Evolutionary conservation across 2,113 vertebrate species (phyloP).

Genomic region (Abramis brama): DNA sequence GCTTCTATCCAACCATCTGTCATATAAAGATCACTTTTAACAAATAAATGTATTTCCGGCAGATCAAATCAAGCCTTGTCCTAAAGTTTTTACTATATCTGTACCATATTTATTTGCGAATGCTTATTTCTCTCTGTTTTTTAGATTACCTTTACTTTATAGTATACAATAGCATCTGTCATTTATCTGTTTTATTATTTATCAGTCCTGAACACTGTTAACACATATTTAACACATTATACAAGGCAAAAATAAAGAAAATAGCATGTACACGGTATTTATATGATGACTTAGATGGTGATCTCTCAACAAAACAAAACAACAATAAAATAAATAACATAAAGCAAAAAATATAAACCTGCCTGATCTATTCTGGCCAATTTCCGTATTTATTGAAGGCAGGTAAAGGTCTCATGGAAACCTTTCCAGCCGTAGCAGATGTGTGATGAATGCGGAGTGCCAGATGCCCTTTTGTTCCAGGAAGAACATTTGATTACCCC

Average conservation of each 20-base stretch:
- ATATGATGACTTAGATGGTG: not conserved
- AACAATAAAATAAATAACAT: no score
- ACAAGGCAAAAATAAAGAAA: not conserved
- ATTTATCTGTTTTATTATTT: not conserved
- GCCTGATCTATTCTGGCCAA: not conserved
- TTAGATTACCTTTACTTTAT: no score
- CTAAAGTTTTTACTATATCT: not conserved
- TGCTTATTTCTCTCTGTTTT: not conserved
- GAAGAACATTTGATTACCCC: slow-evolving; percentile 47
- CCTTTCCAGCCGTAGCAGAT: slow-evolving; percentile 52
- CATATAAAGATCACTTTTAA: not conserved
- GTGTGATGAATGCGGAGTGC: slow-evolving; percentile 45
- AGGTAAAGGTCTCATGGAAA: slow-evolving; percentile 52
- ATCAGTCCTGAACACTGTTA: not conserved
- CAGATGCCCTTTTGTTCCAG: slow-evolving; percentile 60
- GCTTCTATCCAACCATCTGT: not conserved
- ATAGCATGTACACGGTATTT: not conserved
- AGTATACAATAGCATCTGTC: no score
- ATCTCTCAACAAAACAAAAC: not conserved
- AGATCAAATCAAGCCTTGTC: not conserved
- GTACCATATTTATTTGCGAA: not conserved
- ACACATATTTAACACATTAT: not conserved
- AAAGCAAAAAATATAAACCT: not conserved
- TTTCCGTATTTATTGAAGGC: slow-evolving; percentile 31
- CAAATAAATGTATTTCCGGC: not conserved